Conservation (phyloP, 2,888 invertebrate species). For the Lasius platythorax region DNA sequence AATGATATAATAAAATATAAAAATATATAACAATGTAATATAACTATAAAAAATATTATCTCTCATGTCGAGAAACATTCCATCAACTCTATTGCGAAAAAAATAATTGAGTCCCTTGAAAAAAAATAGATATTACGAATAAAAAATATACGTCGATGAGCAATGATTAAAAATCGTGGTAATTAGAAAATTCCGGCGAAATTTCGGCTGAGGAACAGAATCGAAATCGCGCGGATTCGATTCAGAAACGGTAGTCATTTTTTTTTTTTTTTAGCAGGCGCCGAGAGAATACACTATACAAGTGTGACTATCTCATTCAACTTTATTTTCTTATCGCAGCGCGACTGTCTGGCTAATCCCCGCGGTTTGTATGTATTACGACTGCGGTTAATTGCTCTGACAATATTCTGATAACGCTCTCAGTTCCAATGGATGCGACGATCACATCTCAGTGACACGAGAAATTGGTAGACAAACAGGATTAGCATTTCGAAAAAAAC, state of each 20-base stretch:
- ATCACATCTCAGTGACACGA: neutral
- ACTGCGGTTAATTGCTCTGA: neutral
- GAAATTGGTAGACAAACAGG: neutral
- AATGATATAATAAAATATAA: neutral
- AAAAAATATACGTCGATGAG: no score
- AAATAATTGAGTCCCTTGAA: no score
- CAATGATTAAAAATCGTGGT: no score
- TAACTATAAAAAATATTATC: no score
- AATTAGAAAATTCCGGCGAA: no score
- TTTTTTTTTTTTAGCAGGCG: neutral
- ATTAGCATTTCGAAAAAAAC: neutral
- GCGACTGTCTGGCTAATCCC: neutral
- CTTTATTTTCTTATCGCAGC: neutral
- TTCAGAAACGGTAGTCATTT: neutral
- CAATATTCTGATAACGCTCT: constrained; percentile 33
- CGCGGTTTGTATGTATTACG: neutral
- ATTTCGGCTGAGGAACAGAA: neutral
- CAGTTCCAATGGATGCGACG: neutral
- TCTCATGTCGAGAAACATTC: no score
- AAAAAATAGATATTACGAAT: no score
- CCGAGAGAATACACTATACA: neutral
- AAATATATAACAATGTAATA: no score
- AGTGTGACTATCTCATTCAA: neutral
- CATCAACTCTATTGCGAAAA: no score
- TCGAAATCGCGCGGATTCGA: neutral